Evolutionary conservation across 2,888 invertebrate genomes (phyloP), one percentile per base, ranked within the genome.

Genomic region (Cecidostiba fungosa): DNA sequence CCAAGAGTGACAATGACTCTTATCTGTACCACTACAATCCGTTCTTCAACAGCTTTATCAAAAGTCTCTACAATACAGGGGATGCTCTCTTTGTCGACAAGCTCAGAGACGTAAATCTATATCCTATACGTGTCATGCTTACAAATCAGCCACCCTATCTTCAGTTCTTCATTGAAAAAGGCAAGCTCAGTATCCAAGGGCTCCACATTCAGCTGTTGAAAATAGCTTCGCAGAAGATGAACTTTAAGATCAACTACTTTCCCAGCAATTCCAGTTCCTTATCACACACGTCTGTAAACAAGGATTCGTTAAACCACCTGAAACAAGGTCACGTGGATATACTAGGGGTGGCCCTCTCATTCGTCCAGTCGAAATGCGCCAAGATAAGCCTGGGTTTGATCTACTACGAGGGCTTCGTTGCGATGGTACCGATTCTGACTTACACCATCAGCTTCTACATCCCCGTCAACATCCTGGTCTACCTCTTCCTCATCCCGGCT

Each of bases 11-110:
- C 0, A 12, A 14, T 29, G 1, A 19, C n/a, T 12, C 16, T 10
- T 32, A 78, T n/a, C 29, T 78, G n/a, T 32, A 50, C 69, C 54
- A 70, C 36, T 79, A 54, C 23, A 79, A 79, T 36, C 79, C 79
- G 6, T 79, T 79, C 36, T 54, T 16, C 8, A 26, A 79, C 19
- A 70, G 23, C 8, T 36, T 54, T 1, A n/a, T n/a, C 0, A 72
- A 79, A 19, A 79, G 54, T 3, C 10, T 23, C 19, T 79, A 79
- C 23, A 4, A 23, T 23, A 1, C 12, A 4, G n/a, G 12, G 1
- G 29, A 50, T 12, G n/a, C 3, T 2, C 50, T 79, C 39, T 79
- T 79, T 6, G n/a, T 72, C 16, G 54, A 79, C 10, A 79, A 79
- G 70, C n/a, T 79, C 12, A 26, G 1, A 4, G 43, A 79, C 26